A percentile compares a stretch with the other conserved stretches of the same genome.
phyloP scores from a whole-genome alignment of 2,113 vertebrate species.

The Vombatus ursinus region DNA sequence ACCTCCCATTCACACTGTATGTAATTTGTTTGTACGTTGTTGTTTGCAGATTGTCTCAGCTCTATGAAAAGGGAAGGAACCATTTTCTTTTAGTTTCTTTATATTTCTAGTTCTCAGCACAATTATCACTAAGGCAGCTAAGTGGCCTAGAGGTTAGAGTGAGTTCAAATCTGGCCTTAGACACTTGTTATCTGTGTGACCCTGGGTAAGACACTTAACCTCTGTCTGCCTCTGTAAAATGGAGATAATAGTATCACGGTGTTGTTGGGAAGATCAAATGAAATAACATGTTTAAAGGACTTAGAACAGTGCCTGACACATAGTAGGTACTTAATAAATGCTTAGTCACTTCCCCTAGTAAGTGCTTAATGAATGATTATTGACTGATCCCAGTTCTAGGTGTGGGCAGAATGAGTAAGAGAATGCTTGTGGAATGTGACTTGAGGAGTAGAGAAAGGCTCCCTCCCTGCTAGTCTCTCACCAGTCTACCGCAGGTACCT shows the following conservation, averaged over 20 bases:
- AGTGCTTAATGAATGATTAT: background rate
- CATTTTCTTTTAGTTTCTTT: background rate
- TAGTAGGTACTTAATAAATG: background rate
- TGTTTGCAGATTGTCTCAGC: background rate
- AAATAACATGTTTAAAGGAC: background rate
- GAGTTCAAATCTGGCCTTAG: background rate
- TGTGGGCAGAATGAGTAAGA: background rate
- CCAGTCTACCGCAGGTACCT: background rate
- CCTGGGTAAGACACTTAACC: background rate
- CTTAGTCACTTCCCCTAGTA: background rate
- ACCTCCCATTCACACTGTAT: background rate
- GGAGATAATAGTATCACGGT: too few relatives aligned
- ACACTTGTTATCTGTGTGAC: background rate
- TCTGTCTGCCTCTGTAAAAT: background rate
- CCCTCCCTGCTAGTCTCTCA: background rate
- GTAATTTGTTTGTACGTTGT: background rate
- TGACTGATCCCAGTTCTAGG: background rate
- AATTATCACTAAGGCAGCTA: background rate
- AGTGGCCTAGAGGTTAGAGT: background rate
- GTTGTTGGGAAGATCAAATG: background rate
- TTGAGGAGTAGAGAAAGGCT: background rate
- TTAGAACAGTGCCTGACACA: background rate
- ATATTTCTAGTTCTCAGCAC: slow-evolving; percentile 4
- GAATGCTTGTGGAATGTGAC: background rate
- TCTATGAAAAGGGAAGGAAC: background rate